These are phyloP conservation scores for Loxodonta africana DNA, from an alignment of 2,113 vertebrate species.

Conservation along the genomic window DNA sequence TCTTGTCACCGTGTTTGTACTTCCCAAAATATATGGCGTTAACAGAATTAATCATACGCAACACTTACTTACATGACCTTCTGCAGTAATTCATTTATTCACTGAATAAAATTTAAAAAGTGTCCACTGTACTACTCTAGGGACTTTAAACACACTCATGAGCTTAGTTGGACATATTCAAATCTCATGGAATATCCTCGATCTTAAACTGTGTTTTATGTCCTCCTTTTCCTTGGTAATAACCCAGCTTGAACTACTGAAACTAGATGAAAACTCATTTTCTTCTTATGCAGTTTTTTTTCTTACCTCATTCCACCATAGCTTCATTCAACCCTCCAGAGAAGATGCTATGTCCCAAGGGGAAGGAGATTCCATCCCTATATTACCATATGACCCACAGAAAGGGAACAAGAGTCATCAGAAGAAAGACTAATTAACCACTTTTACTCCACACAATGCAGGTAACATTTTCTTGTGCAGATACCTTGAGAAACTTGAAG, in stretches of 20 bases:
- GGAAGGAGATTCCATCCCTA: neutral
- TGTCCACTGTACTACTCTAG: no score
- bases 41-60: no score
- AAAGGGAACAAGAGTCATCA: neutral
- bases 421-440: neutral
- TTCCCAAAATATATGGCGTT: no score
- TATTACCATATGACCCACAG: neutral
- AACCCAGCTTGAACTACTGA: neutral
- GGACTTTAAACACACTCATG: neutral
- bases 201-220: neutral
- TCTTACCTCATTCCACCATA: neutral
- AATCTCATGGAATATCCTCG: neutral
- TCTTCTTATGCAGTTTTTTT: neutral
- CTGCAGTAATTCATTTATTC: no score
- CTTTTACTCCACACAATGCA: no score
- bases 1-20: no score
- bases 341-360: neutral
- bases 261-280: neutral
- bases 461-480: no score
- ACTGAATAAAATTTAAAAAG: no score
- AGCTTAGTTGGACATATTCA: neutral
- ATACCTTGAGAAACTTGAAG: neutral
- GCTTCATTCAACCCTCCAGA: neutral
- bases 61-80: no score
- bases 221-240: no score